Evolutionary conservation across 2,888 invertebrate genomes (phyloP).

Genomic region (Danaus chrysippus): DNA sequence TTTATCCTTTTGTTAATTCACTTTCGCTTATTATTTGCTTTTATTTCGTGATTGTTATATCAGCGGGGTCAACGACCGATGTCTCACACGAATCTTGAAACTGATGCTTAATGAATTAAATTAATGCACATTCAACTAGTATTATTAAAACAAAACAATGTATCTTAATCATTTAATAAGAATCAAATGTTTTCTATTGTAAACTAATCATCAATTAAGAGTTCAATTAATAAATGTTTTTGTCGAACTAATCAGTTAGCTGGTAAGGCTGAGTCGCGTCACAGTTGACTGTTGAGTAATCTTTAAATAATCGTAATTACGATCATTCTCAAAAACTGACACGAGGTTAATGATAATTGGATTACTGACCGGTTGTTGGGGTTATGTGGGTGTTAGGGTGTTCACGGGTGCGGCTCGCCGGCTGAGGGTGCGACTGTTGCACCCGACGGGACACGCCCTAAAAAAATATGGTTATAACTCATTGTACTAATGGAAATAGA

Average conservation of each 20-base stretch:
- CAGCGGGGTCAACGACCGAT: constrained; percentile 13
- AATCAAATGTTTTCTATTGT: no score
- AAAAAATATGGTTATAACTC: constrained; percentile 1
- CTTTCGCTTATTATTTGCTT: constrained; percentile 24
- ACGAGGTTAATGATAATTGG: constrained; percentile 3
- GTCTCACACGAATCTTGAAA: background rate
- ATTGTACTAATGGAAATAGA: background rate
- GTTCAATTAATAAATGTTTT: no score
- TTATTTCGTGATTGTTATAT: constrained; percentile 4
- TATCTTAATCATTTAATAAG: no score
- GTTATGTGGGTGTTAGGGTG: constrained; percentile 5
- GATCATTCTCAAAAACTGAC: background rate
- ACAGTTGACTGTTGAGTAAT: background rate
- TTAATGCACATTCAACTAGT: no score
- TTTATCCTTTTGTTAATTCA: constrained; percentile 24
- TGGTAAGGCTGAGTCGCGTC: background rate
- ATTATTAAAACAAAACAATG: no score
- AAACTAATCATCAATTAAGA: no score
- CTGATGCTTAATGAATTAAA: no score
- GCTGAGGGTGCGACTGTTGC: constrained; percentile 15
- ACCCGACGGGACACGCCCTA: constrained; percentile 18
- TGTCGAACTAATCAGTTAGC: no score
- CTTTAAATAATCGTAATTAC: background rate
- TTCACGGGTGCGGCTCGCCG: constrained; percentile 23
- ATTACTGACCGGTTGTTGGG: background rate